Evolutionary conservation across 2,888 invertebrate genomes (phyloP).

Genomic region (Caenorhabditis imperialis): DNA sequence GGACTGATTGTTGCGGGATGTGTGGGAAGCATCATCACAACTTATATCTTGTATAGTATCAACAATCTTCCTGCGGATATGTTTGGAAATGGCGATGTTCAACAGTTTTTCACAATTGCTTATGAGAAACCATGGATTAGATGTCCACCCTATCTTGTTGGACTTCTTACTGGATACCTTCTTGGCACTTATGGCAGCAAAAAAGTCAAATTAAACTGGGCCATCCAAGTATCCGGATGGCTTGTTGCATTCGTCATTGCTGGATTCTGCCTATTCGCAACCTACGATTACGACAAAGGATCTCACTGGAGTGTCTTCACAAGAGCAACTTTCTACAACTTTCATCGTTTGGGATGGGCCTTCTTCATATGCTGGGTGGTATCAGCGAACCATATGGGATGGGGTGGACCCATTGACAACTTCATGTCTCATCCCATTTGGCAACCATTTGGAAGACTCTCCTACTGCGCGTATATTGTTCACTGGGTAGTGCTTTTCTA

Average conservation of each 20-base stretch:
- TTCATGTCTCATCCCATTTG: constrained; percentile 88
- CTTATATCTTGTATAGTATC: constrained; percentile 36
- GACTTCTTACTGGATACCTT: constrained; percentile 78
- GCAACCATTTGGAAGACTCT: constrained; percentile 89
- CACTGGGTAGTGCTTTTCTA: constrained; percentile 59
- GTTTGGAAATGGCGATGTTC: constrained; percentile 40
- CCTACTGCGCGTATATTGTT: constrained; percentile 90
- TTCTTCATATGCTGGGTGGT: constrained; percentile 79
- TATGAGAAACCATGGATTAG: constrained; percentile 70
- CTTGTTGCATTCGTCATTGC: constrained; percentile 38
- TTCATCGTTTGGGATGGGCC: constrained; percentile 78
- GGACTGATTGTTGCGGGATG: constrained; percentile 25
- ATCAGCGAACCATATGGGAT: constrained; percentile 79
- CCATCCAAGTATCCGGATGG: constrained; percentile 48
- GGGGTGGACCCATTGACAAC: constrained; percentile 83
- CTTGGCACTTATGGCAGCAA: constrained; percentile 69
- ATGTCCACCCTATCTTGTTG: constrained; percentile 79
- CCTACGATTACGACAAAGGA: constrained; percentile 51
- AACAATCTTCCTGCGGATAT: constrained; percentile 45
- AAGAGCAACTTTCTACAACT: constrained; percentile 56
- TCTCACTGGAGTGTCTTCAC: constrained; percentile 50
- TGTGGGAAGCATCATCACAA: constrained; percentile 47
- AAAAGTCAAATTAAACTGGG: constrained; percentile 43
- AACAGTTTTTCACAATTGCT: constrained; percentile 17
- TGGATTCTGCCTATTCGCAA: constrained; percentile 43